These are phyloP conservation scores for Oegoconia quadripuncta DNA, from an alignment of 2,888 invertebrate species.

Conservation along the genomic window DNA sequence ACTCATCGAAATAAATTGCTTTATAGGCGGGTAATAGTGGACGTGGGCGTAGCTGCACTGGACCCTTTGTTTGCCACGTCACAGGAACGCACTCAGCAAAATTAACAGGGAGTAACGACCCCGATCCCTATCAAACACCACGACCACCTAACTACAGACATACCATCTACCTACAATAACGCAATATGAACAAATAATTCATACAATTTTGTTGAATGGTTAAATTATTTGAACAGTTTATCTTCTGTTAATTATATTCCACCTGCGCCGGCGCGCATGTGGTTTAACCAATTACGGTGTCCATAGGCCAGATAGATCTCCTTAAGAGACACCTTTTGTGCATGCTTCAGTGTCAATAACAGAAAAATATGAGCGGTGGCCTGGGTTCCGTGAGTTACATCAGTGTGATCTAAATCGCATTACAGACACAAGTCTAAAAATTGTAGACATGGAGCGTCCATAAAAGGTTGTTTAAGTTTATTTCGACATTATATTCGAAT, in stretches of 20 bases:
- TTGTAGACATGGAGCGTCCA: too few species aligned
- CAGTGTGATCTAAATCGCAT: too few species aligned
- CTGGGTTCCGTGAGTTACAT: too few species aligned
- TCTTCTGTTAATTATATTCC: constrained; percentile 45
- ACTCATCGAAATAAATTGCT: constrained; percentile 67
- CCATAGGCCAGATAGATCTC: constrained; percentile 52
- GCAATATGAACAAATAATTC: too few species aligned
- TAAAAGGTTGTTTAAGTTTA: too few species aligned
- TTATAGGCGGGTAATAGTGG: constrained; percentile 53
- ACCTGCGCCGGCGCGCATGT: constrained; percentile 52
- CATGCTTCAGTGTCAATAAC: constrained; percentile 38
- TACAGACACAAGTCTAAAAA: too few species aligned
- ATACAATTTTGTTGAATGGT: too few species aligned
- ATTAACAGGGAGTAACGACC: constrained; percentile 58
- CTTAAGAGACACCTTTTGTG: constrained; percentile 50
- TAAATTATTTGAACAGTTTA: background rate
- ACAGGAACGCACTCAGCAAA: constrained; percentile 71
- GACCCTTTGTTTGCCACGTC: constrained; percentile 71
- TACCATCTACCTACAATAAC: background rate
- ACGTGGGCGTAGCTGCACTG: constrained; percentile 63
- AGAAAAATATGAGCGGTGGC: constrained; percentile 6
- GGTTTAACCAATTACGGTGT: constrained; percentile 53
- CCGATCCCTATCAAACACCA: constrained; percentile 30
- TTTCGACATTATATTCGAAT: too few species aligned
- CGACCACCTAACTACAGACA: constrained; percentile 24